These are phyloP conservation scores for Tetramorium simillimum DNA, from an alignment of 1,140 invertebrate species.

Conservation along the genomic window DNA sequence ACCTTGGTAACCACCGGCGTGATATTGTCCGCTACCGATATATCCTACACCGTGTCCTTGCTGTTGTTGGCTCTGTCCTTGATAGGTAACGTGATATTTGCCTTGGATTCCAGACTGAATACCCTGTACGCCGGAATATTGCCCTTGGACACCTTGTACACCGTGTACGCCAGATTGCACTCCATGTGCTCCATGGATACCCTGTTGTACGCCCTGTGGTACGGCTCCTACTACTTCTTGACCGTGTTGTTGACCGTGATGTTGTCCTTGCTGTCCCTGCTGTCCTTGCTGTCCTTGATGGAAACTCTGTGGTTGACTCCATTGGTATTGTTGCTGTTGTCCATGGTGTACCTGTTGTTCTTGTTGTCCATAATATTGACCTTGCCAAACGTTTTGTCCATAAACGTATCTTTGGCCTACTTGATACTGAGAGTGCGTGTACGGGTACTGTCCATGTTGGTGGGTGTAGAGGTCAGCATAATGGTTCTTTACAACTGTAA, in stretches of 20 bases:
- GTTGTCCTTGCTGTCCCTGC: background rate
- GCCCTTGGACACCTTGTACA: constrained; percentile 32
- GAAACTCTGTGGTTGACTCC: background rate
- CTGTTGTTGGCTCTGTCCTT: constrained; percentile 50
- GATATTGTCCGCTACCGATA: constrained; percentile 74
- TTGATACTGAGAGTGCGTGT: constrained; percentile 76
- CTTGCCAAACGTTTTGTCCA: constrained; percentile 21
- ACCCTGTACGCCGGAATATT: constrained; percentile 19
- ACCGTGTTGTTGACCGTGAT: no score
- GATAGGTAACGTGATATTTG: constrained; percentile 50
- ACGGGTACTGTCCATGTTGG: constrained; percentile 79
- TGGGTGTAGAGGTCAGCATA: constrained; percentile 78
- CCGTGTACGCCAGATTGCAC: constrained; percentile 25
- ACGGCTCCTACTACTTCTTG: constrained; percentile 26
- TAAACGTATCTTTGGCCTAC: constrained; percentile 48
- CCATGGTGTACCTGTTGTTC: constrained; percentile 7
- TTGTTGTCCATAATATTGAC: background rate
- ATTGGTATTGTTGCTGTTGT: constrained; percentile 13
- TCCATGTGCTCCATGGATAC: constrained; percentile 1
- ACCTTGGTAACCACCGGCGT: constrained; percentile 73
- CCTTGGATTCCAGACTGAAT: constrained; percentile 55
- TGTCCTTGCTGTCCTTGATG: constrained; percentile 16
- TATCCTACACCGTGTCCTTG: constrained; percentile 23
- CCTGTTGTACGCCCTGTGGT: background rate
- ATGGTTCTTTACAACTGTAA: constrained; percentile 64